phyloP scores from a whole-genome alignment of 2,113 vertebrate species.

The Epinephelus moara region DNA sequence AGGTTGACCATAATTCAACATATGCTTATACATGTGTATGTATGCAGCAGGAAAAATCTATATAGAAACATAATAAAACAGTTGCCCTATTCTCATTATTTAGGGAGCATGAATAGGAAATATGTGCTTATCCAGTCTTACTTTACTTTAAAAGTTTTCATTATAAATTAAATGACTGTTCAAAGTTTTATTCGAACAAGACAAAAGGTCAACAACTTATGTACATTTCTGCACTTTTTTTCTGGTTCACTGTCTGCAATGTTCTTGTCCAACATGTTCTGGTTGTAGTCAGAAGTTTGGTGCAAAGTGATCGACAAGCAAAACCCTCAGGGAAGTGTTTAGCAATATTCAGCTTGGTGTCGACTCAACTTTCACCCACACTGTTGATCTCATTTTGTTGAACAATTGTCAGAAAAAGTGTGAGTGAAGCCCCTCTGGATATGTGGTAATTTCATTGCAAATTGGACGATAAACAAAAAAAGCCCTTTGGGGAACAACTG shows the following conservation, averaged over 20 bases:
- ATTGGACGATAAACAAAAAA: too few relatives aligned
- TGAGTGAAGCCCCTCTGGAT: background rate
- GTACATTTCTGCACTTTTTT: background rate
- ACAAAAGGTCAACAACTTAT: background rate
- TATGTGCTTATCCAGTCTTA: background rate
- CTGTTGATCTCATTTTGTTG: background rate
- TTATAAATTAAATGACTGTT: background rate
- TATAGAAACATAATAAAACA: background rate
- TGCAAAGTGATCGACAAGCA: background rate
- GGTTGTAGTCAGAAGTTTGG: background rate
- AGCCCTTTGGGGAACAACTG: background rate
- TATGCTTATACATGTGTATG: background rate
- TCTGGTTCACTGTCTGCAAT: background rate
- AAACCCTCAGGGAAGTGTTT: background rate
- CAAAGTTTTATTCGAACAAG: background rate
- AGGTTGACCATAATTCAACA: conserved; percentile 10
- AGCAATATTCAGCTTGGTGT: background rate
- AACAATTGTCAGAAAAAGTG: background rate
- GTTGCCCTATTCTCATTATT: background rate
- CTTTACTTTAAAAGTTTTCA: background rate
- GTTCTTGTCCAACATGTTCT: background rate
- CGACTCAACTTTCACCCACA: background rate
- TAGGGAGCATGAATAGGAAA: background rate
- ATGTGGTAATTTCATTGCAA: background rate
- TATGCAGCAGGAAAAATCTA: background rate